Base-by-base conservation (phyloP, 2,797 vertebrate genomes). In the Sebastes reedi region DNA sequence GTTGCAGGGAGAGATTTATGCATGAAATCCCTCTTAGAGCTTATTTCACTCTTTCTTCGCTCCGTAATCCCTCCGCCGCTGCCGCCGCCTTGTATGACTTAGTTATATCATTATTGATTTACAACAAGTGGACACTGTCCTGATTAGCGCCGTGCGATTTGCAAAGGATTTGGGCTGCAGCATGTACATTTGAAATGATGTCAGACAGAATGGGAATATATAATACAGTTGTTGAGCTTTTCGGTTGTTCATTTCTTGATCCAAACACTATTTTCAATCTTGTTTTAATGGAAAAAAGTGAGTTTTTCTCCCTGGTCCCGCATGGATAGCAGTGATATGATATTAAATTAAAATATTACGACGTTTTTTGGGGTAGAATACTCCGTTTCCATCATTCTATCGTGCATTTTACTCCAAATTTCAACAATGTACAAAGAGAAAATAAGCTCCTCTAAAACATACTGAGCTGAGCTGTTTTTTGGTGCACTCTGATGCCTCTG, bases 21-120 rank as follows among this genome's bases (percentile, higher is more conserved):
- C 92, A 92, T 93, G 92, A 94, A 95, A 94, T 94, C 94, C 93
- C 83, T 92, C 86, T 93, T 77, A 88, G 82, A 92, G 94, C 87
- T 93, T 89, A 94, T 94, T 94, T 92, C 89, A 82, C 84, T 90
- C 90, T 91, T 87, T 89, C 87, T 86, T 89, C 29, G 80, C 90
- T 74, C 82, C 46, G 29, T 96, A 95, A 95, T 96, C 95, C 94
- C 90, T 90, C 89, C 75, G 60, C 88, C 84, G 36, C 86, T 30
- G 80, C 83, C 67, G 77, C 91, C 71, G 77, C 91, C 84, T 88
- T 78, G 88, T 92, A 90, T 82, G 90, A 94, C 88, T 94, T 94
- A 89, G 92, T 92, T 89, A 91, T 84, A 94, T 94, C 87, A 85
- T 93, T 94, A 94, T 94, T 95, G 94, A 95, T 95, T 94, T 93